Conservation (phyloP, 2,888 invertebrate species). For the Eupithecia subfuscata region DNA sequence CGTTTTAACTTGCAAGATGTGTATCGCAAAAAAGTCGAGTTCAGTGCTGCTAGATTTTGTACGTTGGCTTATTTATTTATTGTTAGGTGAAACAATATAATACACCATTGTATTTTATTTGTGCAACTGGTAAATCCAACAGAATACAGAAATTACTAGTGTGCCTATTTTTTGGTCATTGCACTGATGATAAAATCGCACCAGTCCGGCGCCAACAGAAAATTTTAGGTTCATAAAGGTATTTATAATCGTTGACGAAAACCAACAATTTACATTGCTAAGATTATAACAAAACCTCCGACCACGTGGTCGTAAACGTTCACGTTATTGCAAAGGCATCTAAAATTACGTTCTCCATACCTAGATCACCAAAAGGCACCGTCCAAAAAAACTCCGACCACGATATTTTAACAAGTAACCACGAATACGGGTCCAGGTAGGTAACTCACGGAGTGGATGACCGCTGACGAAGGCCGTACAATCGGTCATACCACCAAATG, state of each 20-base stretch:
- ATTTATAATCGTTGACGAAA: too few relatives aligned
- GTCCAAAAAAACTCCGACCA: background rate
- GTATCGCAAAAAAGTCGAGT: background rate
- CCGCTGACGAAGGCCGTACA: slow-evolving; percentile 81
- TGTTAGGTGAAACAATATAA: too few relatives aligned
- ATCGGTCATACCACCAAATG: slow-evolving; percentile 83
- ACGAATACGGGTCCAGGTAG: slow-evolving; percentile 63
- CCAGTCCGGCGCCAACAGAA: too few relatives aligned
- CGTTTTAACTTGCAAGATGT: background rate
- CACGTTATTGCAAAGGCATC: background rate
- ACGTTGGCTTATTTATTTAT: too few relatives aligned
- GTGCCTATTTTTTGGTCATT: too few relatives aligned
- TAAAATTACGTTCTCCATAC: background rate
- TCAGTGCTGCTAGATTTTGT: too few relatives aligned
- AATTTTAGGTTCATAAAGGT: too few relatives aligned
- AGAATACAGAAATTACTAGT: too few relatives aligned
- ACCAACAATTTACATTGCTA: background rate
- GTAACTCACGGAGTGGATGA: slow-evolving; percentile 71
- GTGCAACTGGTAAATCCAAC: too few relatives aligned
- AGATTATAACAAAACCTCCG: background rate
- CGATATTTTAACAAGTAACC: background rate
- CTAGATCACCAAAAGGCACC: background rate
- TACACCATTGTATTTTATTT: too few relatives aligned
- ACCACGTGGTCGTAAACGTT: background rate
- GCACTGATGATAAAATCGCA: too few relatives aligned